phyloP scores from a whole-genome alignment of 2,888 invertebrate species.

The Agrotis ipsilon region DNA sequence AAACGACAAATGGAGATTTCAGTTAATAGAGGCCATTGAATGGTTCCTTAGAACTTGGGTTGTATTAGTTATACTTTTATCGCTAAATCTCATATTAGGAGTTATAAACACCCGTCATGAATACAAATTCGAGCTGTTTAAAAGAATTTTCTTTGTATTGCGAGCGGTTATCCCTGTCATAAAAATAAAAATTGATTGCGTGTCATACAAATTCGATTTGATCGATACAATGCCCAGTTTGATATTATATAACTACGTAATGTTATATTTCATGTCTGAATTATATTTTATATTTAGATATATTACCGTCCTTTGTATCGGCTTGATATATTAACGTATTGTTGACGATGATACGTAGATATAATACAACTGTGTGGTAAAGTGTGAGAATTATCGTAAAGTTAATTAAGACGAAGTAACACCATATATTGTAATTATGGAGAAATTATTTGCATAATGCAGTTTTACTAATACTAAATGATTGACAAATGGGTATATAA shows the following conservation, averaged over 20 bases:
- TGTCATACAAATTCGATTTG: not conserved
- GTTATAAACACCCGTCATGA: no score
- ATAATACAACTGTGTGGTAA: slow-evolving; percentile 2
- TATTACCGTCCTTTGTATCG: not conserved
- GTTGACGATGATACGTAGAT: not conserved
- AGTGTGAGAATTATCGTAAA: slow-evolving; percentile 24
- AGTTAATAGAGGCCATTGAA: no score
- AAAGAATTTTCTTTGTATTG: no score
- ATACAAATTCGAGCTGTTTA: no score
- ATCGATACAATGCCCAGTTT: not conserved
- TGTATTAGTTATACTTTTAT: no score
- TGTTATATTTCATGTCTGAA: not conserved
- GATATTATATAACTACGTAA: not conserved
- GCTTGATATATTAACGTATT: slow-evolving; percentile 15
- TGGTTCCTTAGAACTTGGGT: no score
- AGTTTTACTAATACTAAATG: not conserved
- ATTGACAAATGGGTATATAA: not conserved
- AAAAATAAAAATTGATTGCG: not conserved
- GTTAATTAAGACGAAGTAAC: not conserved
- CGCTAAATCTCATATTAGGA: no score
- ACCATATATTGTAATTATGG: slow-evolving; percentile 8
- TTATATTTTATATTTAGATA: not conserved
- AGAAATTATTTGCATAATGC: not conserved
- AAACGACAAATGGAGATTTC: no score
- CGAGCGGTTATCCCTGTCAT: no score